Evolutionary conservation across 2,113 vertebrate species (phyloP).

Genomic region (Pagrus major): DNA sequence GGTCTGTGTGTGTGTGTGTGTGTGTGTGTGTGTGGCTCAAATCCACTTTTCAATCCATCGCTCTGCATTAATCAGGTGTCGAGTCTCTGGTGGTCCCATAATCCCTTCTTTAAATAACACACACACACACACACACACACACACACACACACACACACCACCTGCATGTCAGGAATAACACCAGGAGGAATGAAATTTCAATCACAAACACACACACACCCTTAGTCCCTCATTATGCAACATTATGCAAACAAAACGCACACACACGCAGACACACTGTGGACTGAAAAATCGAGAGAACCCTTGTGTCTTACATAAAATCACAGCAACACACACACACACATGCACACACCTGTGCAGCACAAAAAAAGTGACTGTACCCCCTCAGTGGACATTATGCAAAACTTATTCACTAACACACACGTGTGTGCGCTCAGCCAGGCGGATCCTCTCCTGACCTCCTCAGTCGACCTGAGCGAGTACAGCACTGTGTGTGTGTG

Average conservation of each 20-base stretch:
- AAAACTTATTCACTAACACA: conserved; percentile 4
- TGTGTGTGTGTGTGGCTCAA: conserved; percentile 12
- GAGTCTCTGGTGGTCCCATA: conserved; percentile 31
- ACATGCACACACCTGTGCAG: neutral
- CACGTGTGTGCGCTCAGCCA: neutral
- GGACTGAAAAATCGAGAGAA: conserved; percentile 11
- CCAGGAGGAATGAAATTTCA: conserved; percentile 13
- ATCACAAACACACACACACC: neutral
- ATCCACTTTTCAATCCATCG: conserved; percentile 54
- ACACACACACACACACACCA: conserved; percentile 9
- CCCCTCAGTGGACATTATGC: neutral
- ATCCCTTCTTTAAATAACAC: conserved; percentile 46
- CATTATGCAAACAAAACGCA: conserved; percentile 39
- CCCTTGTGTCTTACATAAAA: conserved; percentile 11
- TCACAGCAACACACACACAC: conserved; percentile 2
- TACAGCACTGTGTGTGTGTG: neutral
- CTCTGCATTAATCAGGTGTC: conserved; percentile 57
- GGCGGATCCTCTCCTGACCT: neutral
- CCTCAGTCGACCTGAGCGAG: neutral
- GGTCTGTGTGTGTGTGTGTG: neutral
- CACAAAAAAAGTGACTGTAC: neutral
- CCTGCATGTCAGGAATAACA: conserved; percentile 14
- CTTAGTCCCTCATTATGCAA: conserved; percentile 42
- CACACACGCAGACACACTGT: neutral
- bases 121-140: conserved; percentile 18